phyloP scores from a whole-genome alignment of 2,888 invertebrate genomes.

The Tolmerus cingulatus region DNA sequence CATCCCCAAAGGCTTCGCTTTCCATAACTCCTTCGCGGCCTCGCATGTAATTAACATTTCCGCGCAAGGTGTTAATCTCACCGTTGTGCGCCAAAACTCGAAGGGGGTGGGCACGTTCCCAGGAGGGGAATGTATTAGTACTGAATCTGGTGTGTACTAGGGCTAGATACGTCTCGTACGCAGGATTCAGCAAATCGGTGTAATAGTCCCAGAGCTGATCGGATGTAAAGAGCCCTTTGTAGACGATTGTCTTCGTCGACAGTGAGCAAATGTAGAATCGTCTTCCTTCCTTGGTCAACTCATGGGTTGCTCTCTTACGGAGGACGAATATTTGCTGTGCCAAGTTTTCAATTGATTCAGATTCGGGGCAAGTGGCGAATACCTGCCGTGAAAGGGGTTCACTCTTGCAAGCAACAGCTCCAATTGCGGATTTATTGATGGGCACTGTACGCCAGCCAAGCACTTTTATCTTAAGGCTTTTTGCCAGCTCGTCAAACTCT shows the following conservation, averaged over 20 bases:
- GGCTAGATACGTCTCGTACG: constrained; percentile 93
- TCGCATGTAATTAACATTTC: constrained; percentile 98
- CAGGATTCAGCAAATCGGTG: constrained; percentile 74
- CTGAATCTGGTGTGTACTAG: constrained; percentile 98
- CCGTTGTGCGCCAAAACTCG: constrained; percentile 96
- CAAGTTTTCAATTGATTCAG: constrained; percentile 59
- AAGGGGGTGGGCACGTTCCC: constrained; percentile 98
- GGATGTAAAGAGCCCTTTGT: constrained; percentile 97
- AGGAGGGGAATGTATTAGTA: constrained; percentile 99
- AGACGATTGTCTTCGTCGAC: constrained; percentile 88
- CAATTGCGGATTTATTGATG: constrained; percentile 84
- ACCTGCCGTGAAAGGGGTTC: constrained; percentile 98
- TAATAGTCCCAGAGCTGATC: constrained; percentile 86
- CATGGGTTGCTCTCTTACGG: constrained; percentile 91
- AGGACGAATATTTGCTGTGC: constrained; percentile 84
- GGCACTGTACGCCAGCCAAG: constrained; percentile 96
- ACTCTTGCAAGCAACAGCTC: constrained; percentile 89
- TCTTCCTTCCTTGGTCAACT: constrained; percentile 82
- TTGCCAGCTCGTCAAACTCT: constrained; percentile 82
- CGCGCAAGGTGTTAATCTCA: constrained; percentile 98
- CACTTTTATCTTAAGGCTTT: constrained; percentile 81
- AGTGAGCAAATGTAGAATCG: constrained; percentile 97
- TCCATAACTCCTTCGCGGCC: constrained; percentile 98
- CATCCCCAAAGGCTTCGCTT: constrained; percentile 78
- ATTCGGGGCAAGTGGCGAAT: constrained; percentile 73